phyloP scores from a whole-genome alignment of 2,113 vertebrate species.

The Eurypyga helias region DNA sequence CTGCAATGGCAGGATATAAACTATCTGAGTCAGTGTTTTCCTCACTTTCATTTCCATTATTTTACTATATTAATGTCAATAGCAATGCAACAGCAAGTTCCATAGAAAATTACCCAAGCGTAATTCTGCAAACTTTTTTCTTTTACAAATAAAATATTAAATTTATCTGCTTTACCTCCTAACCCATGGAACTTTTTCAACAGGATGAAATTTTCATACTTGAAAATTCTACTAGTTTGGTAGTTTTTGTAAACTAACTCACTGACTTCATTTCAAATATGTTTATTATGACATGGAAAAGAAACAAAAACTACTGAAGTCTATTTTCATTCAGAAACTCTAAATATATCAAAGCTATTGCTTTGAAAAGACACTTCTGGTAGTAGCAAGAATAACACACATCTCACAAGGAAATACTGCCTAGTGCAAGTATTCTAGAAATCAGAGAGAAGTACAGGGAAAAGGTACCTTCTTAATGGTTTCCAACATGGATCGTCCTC shows the following conservation, averaged over 20 bases:
- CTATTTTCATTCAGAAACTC: neutral
- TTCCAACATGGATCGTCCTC: slow-evolving; percentile 96
- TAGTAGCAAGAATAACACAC: neutral
- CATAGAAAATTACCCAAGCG: neutral
- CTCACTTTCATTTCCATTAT: neutral
- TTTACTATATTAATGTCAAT: neutral
- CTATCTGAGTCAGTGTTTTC: neutral
- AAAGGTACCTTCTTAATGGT: slow-evolving; percentile 93
- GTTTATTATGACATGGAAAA: neutral
- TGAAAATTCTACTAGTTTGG: neutral
- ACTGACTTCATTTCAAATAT: neutral
- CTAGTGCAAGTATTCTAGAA: neutral
- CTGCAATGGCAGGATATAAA: neutral
- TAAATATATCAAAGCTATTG: neutral
- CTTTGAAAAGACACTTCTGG: neutral
- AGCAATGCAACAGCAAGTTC: neutral
- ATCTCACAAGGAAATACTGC: neutral
- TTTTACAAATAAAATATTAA: neutral
- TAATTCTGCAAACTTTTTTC: neutral
- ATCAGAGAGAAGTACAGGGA: neutral
- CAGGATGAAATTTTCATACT: neutral
- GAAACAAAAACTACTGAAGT: neutral
- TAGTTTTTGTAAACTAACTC: neutral
- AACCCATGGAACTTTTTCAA: neutral
- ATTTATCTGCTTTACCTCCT: neutral